A percentile compares a stretch with the other conserved stretches of the same genome.
phyloP scores from a whole-genome alignment of 2,113 vertebrate species.

The Channa argus region DNA sequence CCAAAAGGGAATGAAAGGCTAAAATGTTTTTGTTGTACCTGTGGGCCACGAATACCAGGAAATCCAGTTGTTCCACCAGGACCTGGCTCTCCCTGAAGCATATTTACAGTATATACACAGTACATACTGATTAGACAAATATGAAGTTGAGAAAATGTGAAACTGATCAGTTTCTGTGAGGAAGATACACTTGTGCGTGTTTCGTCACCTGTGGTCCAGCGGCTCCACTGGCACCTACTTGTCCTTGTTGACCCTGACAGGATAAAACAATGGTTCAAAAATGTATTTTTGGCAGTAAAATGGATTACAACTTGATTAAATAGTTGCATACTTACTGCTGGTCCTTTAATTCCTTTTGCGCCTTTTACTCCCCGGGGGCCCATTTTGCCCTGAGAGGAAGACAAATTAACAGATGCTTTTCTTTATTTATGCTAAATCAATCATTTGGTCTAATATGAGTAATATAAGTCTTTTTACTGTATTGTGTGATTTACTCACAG shows the following conservation, averaged over 20 bases:
- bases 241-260: constrained; percentile 79
- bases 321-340: constrained; percentile 74
- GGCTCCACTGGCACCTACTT: constrained; percentile 68
- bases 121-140: neutral
- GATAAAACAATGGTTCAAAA: constrained; percentile 5
- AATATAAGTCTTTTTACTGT: neutral
- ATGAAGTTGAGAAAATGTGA: neutral
- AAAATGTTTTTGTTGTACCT: constrained; percentile 66
- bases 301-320: neutral
- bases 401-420: neutral
- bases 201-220: constrained; percentile 72
- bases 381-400: constrained; percentile 70
- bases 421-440: neutral
- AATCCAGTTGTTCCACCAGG: constrained; percentile 65
- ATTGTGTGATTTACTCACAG: constrained; percentile 58
- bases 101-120: neutral
- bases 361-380: constrained; percentile 77
- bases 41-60: constrained; percentile 77
- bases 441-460: neutral
- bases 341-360: constrained; percentile 77
- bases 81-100: constrained; percentile 78
- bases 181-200: neutral
- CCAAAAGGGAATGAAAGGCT: neutral
- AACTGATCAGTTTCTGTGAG: neutral
- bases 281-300: neutral